These are phyloP conservation scores for Drosophila nannoptera DNA, from an alignment of 1,140 invertebrate genomes.

Conservation along the genomic window DNA sequence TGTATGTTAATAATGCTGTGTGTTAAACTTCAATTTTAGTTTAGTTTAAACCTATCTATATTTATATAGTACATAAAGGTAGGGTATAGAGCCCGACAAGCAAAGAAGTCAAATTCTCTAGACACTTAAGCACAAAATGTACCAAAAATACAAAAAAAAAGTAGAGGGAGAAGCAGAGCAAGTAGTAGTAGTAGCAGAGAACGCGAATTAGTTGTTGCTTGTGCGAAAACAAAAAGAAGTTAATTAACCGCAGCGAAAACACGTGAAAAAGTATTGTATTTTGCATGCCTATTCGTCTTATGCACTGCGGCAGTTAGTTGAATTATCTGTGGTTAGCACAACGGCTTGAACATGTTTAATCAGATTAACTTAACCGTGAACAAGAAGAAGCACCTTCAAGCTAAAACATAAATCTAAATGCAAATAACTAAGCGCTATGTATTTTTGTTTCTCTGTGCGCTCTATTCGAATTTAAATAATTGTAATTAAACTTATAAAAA, in stretches of 20 bases:
- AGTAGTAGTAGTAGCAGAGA: constrained; percentile 9
- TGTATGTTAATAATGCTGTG: constrained; percentile 36
- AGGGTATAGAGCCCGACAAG: constrained; percentile 31
- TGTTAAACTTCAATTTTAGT: constrained; percentile 68
- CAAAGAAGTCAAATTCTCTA: constrained; percentile 75
- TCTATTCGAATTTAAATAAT: constrained; percentile 77
- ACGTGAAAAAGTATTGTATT: constrained; percentile 62
- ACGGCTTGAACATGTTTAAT: constrained; percentile 40
- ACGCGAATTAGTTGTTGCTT: constrained; percentile 44
- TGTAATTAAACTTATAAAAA: constrained; percentile 60
- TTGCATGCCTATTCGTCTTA: constrained; percentile 36
- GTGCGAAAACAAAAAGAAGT: constrained; percentile 13
- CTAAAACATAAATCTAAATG: constrained; percentile 11
- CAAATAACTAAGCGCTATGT: constrained; percentile 67
- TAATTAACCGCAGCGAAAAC: constrained; percentile 7
- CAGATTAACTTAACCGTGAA: constrained; percentile 12
- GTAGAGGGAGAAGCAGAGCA: neutral
- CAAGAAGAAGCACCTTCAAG: constrained; percentile 19
- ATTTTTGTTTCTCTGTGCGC: constrained; percentile 55
- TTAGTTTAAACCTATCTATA: constrained; percentile 27
- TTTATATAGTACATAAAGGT: constrained; percentile 17
- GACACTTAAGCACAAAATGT: constrained; percentile 63
- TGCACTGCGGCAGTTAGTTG: constrained; percentile 43
- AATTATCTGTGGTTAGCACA: constrained; percentile 65
- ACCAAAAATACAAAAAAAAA: constrained; percentile 53